A percentile compares a stretch with the other conserved stretches of the same genome.
These are phyloP conservation scores for Teleogryllus oceanicus DNA, from an alignment of 2,888 invertebrate species.

Conservation along the genomic window DNA sequence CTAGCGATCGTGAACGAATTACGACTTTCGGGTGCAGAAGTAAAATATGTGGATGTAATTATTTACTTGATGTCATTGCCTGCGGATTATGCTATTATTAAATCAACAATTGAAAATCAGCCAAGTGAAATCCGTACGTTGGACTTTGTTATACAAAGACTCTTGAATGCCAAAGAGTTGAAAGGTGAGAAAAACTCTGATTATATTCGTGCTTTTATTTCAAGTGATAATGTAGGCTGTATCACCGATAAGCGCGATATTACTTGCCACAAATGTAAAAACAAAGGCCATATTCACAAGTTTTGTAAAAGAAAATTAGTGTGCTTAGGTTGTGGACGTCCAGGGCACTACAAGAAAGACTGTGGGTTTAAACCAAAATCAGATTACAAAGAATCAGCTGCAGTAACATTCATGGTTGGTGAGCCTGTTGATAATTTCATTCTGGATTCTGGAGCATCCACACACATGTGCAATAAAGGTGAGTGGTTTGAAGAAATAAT, in stretches of 20 bases:
- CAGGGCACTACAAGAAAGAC: too few species aligned
- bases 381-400: too few species aligned
- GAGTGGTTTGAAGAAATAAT: too few species aligned
- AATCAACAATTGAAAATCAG: not conserved
- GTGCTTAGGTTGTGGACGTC: too few species aligned
- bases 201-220: not conserved
- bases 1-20: not conserved
- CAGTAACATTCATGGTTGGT: too few species aligned
- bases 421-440: too few species aligned
- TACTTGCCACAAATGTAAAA: not conserved
- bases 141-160: not conserved
- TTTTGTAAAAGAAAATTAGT: not conserved
- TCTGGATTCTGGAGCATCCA: too few species aligned
- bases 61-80: not conserved
- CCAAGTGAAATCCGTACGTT: not conserved
- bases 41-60: not conserved
- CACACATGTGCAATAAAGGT: too few species aligned
- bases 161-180: not conserved
- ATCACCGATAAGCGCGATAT: not conserved
- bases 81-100: not conserved
- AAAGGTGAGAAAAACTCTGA: not conserved
- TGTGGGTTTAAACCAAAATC: too few species aligned
- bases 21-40: not conserved
- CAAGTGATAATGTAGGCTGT: not conserved
- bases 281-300: not conserved